These are phyloP conservation scores for Clepsis dumicolana DNA, from an alignment of 2,888 invertebrate species.

Conservation along the genomic window DNA sequence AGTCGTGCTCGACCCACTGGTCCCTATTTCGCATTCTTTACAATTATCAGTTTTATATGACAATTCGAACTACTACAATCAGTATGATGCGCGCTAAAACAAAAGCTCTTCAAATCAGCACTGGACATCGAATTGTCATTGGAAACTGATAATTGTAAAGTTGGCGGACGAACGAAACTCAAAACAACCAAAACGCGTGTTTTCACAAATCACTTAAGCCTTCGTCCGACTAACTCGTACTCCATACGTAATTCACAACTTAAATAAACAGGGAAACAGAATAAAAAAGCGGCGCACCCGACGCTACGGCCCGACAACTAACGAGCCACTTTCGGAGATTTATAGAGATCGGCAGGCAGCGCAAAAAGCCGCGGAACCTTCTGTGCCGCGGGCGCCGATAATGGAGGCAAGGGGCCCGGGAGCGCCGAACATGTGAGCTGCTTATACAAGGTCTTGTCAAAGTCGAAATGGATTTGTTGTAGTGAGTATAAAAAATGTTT, in stretches of 20 bases:
- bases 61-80: too few relatives aligned
- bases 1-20: too few relatives aligned
- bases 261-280: conserved; percentile 32
- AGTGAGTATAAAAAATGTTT: neutral
- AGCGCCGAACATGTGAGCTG: conserved; percentile 21
- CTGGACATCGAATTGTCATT: too few relatives aligned
- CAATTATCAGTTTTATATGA: too few relatives aligned
- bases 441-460: neutral
- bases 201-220: neutral
- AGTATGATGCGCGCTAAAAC: too few relatives aligned
- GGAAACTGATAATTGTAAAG: too few relatives aligned
- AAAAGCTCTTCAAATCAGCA: too few relatives aligned
- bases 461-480: neutral
- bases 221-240: neutral
- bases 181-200: neutral
- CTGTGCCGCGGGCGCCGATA: conserved; percentile 55
- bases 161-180: neutral
- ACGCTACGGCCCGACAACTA: conserved; percentile 72
- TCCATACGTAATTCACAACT: conserved; percentile 16
- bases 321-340: conserved; percentile 78
- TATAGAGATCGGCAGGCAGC: conserved; percentile 69
- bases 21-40: too few relatives aligned
- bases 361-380: conserved; percentile 66
- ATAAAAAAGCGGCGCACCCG: conserved; percentile 51
- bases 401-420: conserved; percentile 51